Conservation (phyloP, 2,888 invertebrate species). For the Drosophila dives region DNA sequence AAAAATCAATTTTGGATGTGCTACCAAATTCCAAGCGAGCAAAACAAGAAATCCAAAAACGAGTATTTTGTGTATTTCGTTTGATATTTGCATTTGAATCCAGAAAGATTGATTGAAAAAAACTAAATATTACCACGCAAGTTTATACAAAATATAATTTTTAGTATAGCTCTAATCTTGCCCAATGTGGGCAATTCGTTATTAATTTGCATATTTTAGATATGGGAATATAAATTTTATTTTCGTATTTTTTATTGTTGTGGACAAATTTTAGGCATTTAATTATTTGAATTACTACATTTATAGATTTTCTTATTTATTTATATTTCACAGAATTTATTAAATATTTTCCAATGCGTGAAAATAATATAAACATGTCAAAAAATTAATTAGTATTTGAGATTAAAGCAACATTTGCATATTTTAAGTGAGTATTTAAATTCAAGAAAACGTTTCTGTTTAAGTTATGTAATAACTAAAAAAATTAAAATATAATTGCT, state of each 20-base stretch:
- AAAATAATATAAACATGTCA: neutral
- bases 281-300: neutral
- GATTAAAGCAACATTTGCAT: neutral
- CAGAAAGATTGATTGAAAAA: conserved; percentile 15
- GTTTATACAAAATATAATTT: neutral
- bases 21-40: conserved; percentile 68
- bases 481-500: neutral
- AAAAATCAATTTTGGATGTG: conserved; percentile 75
- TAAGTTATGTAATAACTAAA: neutral
- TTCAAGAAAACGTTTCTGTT: neutral
- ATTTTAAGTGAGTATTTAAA: neutral
- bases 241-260: neutral
- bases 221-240: neutral
- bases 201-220: conserved; percentile 17
- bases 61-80: conserved; percentile 9
- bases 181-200: conserved; percentile 3
- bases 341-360: neutral
- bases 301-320: neutral
- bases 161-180: conserved; percentile 24
- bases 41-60: conserved; percentile 34
- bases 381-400: neutral
- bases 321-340: neutral
- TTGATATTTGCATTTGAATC: conserved; percentile 31
- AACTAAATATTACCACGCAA: conserved; percentile 9
- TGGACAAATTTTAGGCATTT: neutral